Evolutionary conservation across 2,888 invertebrate genomes (phyloP), one percentile per base, ranked within the genome.

Genomic region (Cyrtodaria siliqua): DNA sequence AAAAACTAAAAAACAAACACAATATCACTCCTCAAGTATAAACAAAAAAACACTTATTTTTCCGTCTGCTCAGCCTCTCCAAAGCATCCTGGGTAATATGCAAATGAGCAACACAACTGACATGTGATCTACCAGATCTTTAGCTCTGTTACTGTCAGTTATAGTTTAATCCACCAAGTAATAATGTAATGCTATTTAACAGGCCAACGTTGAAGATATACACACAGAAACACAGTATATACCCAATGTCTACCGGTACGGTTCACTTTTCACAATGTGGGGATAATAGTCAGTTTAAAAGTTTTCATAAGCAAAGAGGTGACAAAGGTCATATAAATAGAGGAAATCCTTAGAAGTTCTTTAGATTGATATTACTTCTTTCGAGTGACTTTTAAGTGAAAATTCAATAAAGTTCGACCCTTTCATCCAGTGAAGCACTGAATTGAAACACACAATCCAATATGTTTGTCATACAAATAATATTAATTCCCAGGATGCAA

Each of bases 21-120:
- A 18, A 47, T 18, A 47, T 47, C 47, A n/a, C n/a, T 47, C 47
- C 16, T 20, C 47, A 47, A 14, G 20, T 9, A 16, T 18, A 47
- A 4, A 47, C 47, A 18, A 18, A n/a, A 18, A 47, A 47, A 18
- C 3, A 18, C 20, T n/a, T 47, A 20, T 47, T 47, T 18, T 47
- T 47, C 20, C 47, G 47, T 47, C 20, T 47, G 18, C 47, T 18
- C 47, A 20, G 53, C 47, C 57, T 61, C 67, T 61, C 44, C 40
- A 50, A 50, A 40, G 59, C 38, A 44, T 63, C 47, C 62, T 74
- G 73, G 73, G 73, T 68, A 74, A 62, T 74, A 74, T 74, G 73
- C 57, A 74, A 67, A 74, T 68, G 62, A 73, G 53, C 53, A 27
- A 26, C 23, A 16, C 20, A 29, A 53, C 53, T 27, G 53, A 27